Evolutionary conservation across 2,113 vertebrate genomes (phyloP), one percentile per base, ranked within the genome.

Genomic region (Coptodon bakossiorum): DNA sequence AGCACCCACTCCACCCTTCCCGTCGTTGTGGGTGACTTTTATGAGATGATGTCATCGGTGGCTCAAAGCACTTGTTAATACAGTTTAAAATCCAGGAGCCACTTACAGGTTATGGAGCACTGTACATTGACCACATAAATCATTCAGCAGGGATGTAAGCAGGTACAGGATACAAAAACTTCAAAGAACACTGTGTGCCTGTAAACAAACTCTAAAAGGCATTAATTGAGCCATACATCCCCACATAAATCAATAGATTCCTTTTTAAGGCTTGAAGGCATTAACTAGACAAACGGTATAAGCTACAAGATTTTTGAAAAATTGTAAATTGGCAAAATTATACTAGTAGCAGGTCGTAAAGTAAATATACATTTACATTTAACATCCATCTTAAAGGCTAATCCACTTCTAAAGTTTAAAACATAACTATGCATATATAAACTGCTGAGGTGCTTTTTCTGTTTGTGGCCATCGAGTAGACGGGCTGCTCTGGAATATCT

Each of bases 21-120:
- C 2, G 2, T 45, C 24, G 3, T 76, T 83, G 79, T 87, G 89
- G 87, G 86, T 90, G 89, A 90, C 90, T 92, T 89, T 90, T 81
- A 92, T 71, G 10, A 34, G 57, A 52, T 36, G 86, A 53, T 89
- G 45, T 57, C 68, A 79, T 48, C 6, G 59, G 40, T n/a, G 31
- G 16, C n/a, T 88, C 3, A 40, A 53, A 68, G 38, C 17, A 4
- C n/a, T 5, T 48, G 40, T 80, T 40, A 36, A 11, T 61, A 24
- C 45, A 5, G 31, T 54, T 86, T 54, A 11, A 56, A 61, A 76
- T 24, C 29, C 24, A 54, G 53, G 57, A 59, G 17, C 27, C 38
- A n/a, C 3, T 22, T 40, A 80, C 11, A 66, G 7, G 45, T 22
- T 36, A 45, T 59, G 79, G 29, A 3, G 7, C 27, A 27, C 45